A percentile compares a stretch with the other conserved stretches of the same genome.
Conservation (phyloP, 2,113 vertebrate genomes). For the Oostethus manadensis region DNA sequence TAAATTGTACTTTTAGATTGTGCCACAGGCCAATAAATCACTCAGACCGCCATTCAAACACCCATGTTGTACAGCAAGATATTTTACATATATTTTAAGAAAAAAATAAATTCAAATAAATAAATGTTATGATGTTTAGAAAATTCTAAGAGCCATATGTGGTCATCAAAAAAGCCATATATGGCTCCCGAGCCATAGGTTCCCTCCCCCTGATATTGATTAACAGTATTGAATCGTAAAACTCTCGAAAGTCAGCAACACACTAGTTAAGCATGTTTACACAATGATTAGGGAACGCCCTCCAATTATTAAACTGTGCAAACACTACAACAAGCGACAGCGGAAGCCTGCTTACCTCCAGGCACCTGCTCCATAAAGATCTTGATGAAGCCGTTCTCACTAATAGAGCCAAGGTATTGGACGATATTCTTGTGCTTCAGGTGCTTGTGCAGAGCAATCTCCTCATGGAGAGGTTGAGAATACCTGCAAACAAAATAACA, state of each 20-base stretch:
- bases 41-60: too few species aligned
- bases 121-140: too few species aligned
- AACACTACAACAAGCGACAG: not conserved
- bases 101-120: too few species aligned
- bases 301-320: not conserved
- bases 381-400: constrained; percentile 97
- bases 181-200: too few species aligned
- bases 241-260: not conserved
- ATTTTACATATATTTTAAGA: too few species aligned
- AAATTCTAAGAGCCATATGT: too few species aligned
- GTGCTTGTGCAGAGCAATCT: constrained; percentile 96
- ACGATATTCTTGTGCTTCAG: constrained; percentile 99
- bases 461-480: constrained; percentile 95
- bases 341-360: constrained; percentile 78
- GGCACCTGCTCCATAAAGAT: constrained; percentile 99
- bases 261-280: not conserved
- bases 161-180: too few species aligned
- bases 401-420: constrained; percentile 95
- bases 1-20: too few species aligned
- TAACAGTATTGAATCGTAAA: not conserved
- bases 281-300: not conserved
- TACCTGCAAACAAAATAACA: constrained; percentile 71
- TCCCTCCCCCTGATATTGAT: too few species aligned
- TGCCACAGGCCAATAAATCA: too few species aligned
- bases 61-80: too few species aligned